Evolutionary conservation across 2,888 invertebrate species (phyloP).

Genomic region (Psylliodes chrysocephalus): DNA sequence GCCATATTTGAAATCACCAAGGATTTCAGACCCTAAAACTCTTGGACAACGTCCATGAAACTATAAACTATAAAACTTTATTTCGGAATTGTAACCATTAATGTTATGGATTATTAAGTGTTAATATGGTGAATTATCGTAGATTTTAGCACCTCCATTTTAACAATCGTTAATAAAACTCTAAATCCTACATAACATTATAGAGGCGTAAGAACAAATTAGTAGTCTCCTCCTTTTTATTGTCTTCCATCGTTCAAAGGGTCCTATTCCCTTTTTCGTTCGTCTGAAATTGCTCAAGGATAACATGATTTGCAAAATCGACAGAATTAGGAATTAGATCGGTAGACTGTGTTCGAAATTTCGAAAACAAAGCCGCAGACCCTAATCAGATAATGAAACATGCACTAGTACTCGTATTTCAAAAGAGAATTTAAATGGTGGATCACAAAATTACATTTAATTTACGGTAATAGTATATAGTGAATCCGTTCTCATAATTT

Average conservation of each 20-base stretch:
- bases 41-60: too few species aligned
- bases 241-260: slow-evolving; percentile 19
- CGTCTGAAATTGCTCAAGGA: slow-evolving; percentile 17
- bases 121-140: too few species aligned
- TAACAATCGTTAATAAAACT: not conserved
- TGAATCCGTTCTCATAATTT: too few species aligned
- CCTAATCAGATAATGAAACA: slow-evolving; percentile 13
- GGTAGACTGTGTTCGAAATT: slow-evolving; percentile 1
- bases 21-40: too few species aligned
- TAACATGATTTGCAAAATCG: slow-evolving; percentile 24
- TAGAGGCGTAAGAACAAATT: slow-evolving; percentile 24
- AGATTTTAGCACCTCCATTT: not conserved
- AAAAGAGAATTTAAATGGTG: not conserved
- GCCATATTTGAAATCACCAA: too few species aligned
- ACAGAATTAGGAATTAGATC: slow-evolving; percentile 23
- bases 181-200: not conserved
- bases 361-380: slow-evolving; percentile 15
- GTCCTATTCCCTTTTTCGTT: not conserved
- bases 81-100: too few species aligned
- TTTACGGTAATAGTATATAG: too few species aligned
- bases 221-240: slow-evolving; percentile 26
- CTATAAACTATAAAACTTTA: too few species aligned
- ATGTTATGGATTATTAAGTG: too few species aligned
- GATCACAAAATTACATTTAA: not conserved
- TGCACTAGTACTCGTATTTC: not conserved